These are phyloP conservation scores for Apus apus DNA, from an alignment of 2,113 vertebrate species.

Conservation along the genomic window DNA sequence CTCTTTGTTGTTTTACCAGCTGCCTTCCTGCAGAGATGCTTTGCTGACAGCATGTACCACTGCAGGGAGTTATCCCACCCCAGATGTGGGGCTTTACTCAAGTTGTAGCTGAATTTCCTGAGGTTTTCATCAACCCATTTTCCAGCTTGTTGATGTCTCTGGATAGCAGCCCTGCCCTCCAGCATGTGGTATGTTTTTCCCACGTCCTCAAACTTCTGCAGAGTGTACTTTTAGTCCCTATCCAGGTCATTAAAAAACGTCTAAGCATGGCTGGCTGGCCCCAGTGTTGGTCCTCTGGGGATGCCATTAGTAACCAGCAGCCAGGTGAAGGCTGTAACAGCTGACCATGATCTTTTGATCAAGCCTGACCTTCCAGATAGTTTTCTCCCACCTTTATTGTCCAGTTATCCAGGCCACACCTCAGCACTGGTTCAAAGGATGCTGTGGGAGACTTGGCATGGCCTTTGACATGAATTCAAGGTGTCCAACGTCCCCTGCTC, in stretches of 20 bases:
- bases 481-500: neutral
- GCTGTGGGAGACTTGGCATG: neutral
- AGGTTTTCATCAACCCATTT: neutral
- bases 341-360: neutral
- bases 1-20: neutral
- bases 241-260: neutral
- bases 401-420: neutral
- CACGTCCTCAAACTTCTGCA: neutral
- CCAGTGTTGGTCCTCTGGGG: neutral
- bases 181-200: neutral
- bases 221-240: neutral
- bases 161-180: neutral
- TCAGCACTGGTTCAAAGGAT: neutral
- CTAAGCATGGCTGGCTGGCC: neutral
- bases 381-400: neutral
- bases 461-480: neutral
- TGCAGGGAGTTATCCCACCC: neutral
- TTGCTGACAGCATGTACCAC: accelerated
- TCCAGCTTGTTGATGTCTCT: neutral
- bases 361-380: accelerated
- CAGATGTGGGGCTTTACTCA: neutral
- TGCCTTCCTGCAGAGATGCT: neutral
- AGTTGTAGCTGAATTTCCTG: neutral
- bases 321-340: neutral
- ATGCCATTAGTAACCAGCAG: neutral